Evolutionary conservation across 2,797 vertebrate species (phyloP).

Genomic region (Spinus pinus): DNA sequence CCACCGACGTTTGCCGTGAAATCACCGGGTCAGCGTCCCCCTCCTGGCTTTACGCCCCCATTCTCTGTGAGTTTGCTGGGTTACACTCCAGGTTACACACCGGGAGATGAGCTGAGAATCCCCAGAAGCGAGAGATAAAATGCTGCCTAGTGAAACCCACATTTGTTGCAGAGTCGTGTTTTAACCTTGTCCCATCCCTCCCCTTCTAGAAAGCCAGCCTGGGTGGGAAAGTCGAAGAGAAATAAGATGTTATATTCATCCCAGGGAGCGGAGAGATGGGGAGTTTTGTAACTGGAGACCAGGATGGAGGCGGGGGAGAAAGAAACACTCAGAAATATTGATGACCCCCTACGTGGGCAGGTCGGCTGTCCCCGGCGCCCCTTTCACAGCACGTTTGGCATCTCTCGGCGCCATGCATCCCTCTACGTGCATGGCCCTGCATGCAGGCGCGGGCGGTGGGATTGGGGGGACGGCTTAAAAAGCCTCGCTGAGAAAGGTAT

Average conservation of each 20-base stretch:
- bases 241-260: constrained; percentile 21
- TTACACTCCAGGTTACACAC: background rate
- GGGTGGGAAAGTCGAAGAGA: constrained; percentile 21
- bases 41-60: background rate
- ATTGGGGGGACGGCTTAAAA: constrained; percentile 31
- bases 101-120: background rate
- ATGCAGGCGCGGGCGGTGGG: background rate
- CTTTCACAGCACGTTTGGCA: constrained; percentile 24
- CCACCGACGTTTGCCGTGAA: background rate
- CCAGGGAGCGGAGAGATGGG: background rate
- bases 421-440: background rate
- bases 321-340: background rate
- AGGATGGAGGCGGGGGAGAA: background rate
- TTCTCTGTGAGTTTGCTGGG: background rate
- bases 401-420: constrained; percentile 4
- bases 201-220: background rate
- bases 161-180: background rate
- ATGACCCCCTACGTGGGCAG: background rate
- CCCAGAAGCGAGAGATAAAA: background rate
- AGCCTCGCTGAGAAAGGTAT: constrained; percentile 83
- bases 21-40: constrained; percentile 3
- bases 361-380: background rate
- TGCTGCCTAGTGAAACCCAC: background rate
- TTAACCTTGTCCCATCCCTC: background rate
- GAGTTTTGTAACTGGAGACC: constrained; percentile 31